Evolutionary conservation across 2,888 invertebrate genomes (phyloP), one percentile per base, ranked within the genome.

Genomic region (Lasioglossum morio): DNA sequence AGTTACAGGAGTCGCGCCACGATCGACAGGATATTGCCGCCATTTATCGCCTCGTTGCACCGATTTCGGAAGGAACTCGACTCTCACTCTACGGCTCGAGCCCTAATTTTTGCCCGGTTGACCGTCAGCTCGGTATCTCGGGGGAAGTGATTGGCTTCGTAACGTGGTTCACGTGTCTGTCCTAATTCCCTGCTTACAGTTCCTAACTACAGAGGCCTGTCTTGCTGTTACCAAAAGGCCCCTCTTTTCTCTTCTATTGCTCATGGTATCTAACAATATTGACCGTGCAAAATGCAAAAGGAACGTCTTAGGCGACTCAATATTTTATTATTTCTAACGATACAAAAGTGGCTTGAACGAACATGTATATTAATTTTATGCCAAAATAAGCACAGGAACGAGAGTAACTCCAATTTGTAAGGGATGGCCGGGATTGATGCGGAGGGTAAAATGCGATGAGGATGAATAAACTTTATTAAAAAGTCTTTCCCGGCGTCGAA

Each of bases 21-120:
- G 57, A 77, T 78, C 53, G 34, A 16, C 27, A 8, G 19, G 34
- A 79, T 73, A 27, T 60, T 27, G 76, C 40, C 40, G 40, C 30
- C 7, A 43, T 23, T 60, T 27, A 63, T 63, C 30, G 43, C 43
- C 10, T 63, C 30, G 43, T 3, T 19, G 27, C 60, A 27, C 60
- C 27, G 19, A 40, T 76, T 75, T 60, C 75, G 46, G 27, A 19
- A 43, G 72, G 46, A 72, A 72, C 27, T 30, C 27, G 27, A 19
- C 30, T 46, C 63, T 16, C 43, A 0, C 72, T 1, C 19, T 4
- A 23, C 4, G 12, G 23, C 19, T 60, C 60, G 27, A 27, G 16
- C 27, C n/a, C 75, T n/a, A 43, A 63, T 76, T 60, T 76, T 37
- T 19, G 8, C 19, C 16, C 27, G 43, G 16, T n/a, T 23, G 23